A percentile compares a stretch with the other conserved stretches of the same genome.
Evolutionary conservation across 2,888 invertebrate species (phyloP).

Genomic region (Coenonympha arcania): DNA sequence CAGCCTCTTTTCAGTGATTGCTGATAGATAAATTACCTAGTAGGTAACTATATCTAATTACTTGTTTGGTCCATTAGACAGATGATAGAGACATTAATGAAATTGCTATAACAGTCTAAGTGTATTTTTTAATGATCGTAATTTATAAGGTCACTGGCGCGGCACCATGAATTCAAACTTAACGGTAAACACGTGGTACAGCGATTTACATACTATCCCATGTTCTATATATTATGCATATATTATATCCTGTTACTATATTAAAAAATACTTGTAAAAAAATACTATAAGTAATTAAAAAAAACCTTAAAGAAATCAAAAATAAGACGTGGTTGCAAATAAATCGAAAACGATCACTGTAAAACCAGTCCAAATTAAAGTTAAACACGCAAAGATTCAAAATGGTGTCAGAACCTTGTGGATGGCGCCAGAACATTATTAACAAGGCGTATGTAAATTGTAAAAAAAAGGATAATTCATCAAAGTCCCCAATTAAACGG

Average conservation of each 20-base stretch:
- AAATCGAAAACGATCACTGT: not conserved
- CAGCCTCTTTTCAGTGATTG: too few species aligned
- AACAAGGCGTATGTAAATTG: not conserved
- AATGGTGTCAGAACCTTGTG: not conserved
- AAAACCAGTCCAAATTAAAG: not conserved
- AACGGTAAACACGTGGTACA: constrained; percentile 13
- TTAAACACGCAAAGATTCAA: not conserved
- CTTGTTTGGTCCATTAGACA: too few species aligned
- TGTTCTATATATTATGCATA: too few species aligned
- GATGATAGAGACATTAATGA: too few species aligned
- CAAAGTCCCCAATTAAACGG: constrained; percentile 7
- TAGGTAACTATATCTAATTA: too few species aligned
- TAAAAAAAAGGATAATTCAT: constrained; percentile 4
- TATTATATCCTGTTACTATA: too few species aligned
- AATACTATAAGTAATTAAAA: not conserved
- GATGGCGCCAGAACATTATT: too few species aligned
- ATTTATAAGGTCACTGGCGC: constrained; percentile 3
- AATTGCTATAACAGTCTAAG: too few species aligned
- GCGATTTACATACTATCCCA: not conserved
- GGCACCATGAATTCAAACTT: constrained; percentile 4
- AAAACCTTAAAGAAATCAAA: too few species aligned
- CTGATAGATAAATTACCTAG: too few species aligned
- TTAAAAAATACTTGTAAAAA: too few species aligned
- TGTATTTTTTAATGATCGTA: not conserved
- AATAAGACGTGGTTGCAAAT: not conserved